Conservation (phyloP, 2,888 invertebrate genomes). For the Idaea straminata region DNA sequence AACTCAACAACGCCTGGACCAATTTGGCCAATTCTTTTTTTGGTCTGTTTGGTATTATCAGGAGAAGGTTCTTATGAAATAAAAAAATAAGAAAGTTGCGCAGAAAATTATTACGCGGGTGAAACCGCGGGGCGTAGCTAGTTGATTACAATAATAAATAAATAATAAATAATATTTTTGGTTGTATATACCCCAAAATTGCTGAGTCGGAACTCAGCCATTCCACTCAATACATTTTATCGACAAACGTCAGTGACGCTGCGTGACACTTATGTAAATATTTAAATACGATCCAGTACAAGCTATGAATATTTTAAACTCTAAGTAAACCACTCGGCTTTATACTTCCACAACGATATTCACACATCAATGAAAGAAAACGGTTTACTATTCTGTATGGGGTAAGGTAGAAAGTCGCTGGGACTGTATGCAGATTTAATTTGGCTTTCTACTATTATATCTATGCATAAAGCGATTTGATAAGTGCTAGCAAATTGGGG, state of each 20-base stretch:
- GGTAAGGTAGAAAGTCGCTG: constrained; percentile 55
- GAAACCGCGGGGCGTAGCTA: too few relatives aligned
- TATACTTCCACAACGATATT: constrained; percentile 59
- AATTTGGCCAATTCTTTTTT: too few relatives aligned
- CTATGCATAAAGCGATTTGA: constrained; percentile 76
- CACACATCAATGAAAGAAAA: constrained; percentile 57
- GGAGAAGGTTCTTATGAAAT: too few relatives aligned
- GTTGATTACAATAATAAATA: too few relatives aligned
- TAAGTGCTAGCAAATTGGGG: constrained; percentile 75
- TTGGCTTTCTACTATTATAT: constrained; percentile 58
- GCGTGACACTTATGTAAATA: constrained; percentile 81
- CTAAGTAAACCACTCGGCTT: constrained; percentile 76
- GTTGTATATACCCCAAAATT: constrained; percentile 38
- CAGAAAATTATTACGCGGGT: too few relatives aligned
- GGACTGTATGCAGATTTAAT: constrained; percentile 34
- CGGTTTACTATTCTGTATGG: constrained; percentile 44
- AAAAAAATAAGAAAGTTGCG: too few relatives aligned
- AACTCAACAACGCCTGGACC: too few relatives aligned
- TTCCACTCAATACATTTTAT: constrained; percentile 75
- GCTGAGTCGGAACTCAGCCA: constrained; percentile 4
- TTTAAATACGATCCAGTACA: constrained; percentile 82
- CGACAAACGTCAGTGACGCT: constrained; percentile 75
- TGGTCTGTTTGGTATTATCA: too few relatives aligned
- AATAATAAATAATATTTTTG: too few relatives aligned
- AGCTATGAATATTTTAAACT: constrained; percentile 82